Conservation (phyloP, 2,888 invertebrate species). For the Hirtodrosophila histrioides region DNA sequence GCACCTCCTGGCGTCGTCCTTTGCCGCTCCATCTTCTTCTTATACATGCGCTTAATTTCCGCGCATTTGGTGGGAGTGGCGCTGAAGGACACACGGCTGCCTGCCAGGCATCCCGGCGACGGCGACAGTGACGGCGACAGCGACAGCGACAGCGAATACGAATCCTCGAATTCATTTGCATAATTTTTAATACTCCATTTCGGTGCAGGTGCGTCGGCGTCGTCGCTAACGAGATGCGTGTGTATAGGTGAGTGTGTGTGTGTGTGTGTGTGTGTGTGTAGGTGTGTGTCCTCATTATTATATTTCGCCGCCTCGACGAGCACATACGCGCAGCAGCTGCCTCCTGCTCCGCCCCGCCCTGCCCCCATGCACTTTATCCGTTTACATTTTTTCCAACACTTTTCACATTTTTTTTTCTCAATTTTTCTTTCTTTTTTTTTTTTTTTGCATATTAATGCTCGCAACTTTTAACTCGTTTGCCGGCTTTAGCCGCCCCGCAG, state of each 20-base stretch:
- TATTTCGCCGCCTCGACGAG: slow-evolving; percentile 69
- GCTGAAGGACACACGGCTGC: slow-evolving; percentile 61
- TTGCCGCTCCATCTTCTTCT: slow-evolving; percentile 30
- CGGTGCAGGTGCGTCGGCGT: slow-evolving; percentile 67
- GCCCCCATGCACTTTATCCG: slow-evolving; percentile 45
- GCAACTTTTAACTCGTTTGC: slow-evolving; percentile 64
- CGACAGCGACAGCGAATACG: slow-evolving; percentile 61
- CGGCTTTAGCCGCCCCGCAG: background rate
- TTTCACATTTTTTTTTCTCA: background rate
- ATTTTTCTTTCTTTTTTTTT: slow-evolving; percentile 13
- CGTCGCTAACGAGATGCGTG: slow-evolving; percentile 59
- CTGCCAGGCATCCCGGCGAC: slow-evolving; percentile 43
- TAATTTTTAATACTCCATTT: slow-evolving; percentile 84
- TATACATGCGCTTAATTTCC: slow-evolving; percentile 72
- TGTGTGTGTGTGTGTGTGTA: slow-evolving; percentile 22
- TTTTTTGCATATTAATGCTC: slow-evolving; percentile 49
- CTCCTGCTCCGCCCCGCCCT: background rate
- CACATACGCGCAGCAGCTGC: slow-evolving; percentile 43
- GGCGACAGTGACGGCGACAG: background rate
- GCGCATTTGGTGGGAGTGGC: slow-evolving; percentile 66
- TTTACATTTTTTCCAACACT: slow-evolving; percentile 42
- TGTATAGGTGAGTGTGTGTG: slow-evolving; percentile 20
- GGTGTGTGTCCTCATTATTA: slow-evolving; percentile 75
- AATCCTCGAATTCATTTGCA: slow-evolving; percentile 83
- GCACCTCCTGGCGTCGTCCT: slow-evolving; percentile 22